Percentiles rank a stretch among this genome's conserved stretches.
Conservation (phyloP, 2,888 invertebrate species). For the Pyrrhosoma nymphula region DNA sequence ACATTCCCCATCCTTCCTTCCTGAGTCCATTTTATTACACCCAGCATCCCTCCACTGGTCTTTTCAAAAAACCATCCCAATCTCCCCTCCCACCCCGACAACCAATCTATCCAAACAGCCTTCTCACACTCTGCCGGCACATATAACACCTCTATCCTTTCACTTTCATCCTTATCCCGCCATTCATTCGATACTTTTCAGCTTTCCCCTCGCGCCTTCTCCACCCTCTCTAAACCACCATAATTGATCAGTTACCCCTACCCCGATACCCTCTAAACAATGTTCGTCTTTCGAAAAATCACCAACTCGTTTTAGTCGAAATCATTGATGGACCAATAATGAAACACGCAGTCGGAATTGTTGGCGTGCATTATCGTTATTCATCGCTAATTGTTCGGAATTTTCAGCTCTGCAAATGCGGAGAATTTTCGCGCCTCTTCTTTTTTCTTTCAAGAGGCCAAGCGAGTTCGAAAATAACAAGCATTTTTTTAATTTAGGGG, state of each 20-base stretch:
- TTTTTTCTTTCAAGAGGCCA: background rate
- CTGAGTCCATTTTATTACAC: background rate
- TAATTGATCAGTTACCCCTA: background rate
- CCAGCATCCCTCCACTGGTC: background rate
- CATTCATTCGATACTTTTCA: background rate
- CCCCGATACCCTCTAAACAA: background rate
- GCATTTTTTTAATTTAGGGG: background rate
- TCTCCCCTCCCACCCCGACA: too few relatives aligned
- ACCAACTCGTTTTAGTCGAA: background rate
- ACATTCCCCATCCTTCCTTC: background rate
- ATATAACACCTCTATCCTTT: background rate
- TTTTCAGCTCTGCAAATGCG: background rate
- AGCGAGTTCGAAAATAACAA: background rate
- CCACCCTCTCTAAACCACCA: background rate
- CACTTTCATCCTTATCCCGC: background rate
- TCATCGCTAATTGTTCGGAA: slow-evolving; percentile 45
- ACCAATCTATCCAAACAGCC: background rate
- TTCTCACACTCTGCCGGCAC: background rate
- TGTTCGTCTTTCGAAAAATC: background rate
- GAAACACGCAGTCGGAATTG: slow-evolving; percentile 50
- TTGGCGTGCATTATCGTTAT: slow-evolving; percentile 61
- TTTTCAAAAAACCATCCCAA: too few relatives aligned
- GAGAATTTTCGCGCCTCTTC: background rate
- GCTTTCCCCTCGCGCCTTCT: background rate
- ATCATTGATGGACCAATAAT: slow-evolving; percentile 52